Base-by-base conservation (phyloP, 2,888 invertebrate species). In the Zeuzera pyrina region DNA sequence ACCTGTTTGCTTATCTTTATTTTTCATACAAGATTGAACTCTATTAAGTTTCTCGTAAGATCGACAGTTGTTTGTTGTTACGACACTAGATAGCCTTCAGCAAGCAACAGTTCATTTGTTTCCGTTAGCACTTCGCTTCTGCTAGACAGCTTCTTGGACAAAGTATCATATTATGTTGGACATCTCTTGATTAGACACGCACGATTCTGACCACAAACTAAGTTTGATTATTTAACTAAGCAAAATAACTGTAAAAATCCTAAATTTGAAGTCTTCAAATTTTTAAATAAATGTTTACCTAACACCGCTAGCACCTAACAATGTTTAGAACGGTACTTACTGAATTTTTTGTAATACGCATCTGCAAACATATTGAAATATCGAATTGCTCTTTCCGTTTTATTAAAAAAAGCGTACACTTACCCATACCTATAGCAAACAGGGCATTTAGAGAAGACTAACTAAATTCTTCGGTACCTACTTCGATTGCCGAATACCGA, bases 31-130 rank as follows among this genome's bases (percentile, higher is more conserved):
- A 67, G 64, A 60, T 44, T 36, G 36, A 35, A 40, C 59, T 49
- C 49, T 66, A 64, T 32, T 22, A 6, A 14, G 13, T 1, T 5
- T 6, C 8, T 12, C 16, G 27, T 33, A 23, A 22, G 4, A 4
- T 15, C 6, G 22, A 7, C 6, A 12, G n/a, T 16, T 13, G 28
- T 7, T 7, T 13, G 7, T 14, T 3, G 27, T 8, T n/a, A 27
- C 33, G 52, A 47, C 52, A 44, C 59, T 52, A 68, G 64, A 69
- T 63, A 70, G 60, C 55, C 60, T 67, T 66, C 64, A 67, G 61
- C 60, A 55, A 59, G 67, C 56, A 64, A 68, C 67, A 71, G 73
- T 71, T 76, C 69, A 77, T 76, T 77, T 76, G 67, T 76, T 77
- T 77, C 73, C 73, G 70, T 77, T 74, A 72, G 57, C 69, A 70